Conservation (phyloP, 2,113 vertebrate species). For the Laticauda laticaudata region DNA sequence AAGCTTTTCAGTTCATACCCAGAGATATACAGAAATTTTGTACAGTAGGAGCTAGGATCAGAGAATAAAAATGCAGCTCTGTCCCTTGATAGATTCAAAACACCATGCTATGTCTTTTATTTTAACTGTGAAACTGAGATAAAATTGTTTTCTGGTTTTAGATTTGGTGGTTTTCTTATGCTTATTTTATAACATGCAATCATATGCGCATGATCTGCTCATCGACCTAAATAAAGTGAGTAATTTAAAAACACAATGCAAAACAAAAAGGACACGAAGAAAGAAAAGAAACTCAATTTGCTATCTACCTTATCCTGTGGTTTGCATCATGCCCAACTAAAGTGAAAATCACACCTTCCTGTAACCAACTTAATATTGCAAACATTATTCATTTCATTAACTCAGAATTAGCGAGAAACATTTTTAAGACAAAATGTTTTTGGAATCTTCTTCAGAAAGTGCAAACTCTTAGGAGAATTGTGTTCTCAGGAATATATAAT, state of each 20-base stretch:
- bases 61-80: background rate
- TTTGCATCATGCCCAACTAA: background rate
- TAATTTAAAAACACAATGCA: background rate
- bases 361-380: background rate
- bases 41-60: background rate
- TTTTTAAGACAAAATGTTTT: background rate
- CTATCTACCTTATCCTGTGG: no score
- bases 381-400: background rate
- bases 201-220: background rate
- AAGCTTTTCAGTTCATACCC: background rate
- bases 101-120: background rate
- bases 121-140: background rate
- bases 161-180: background rate
- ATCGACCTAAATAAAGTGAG: background rate
- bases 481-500: background rate
- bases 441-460: background rate
- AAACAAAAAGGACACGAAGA: background rate
- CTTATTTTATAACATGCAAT: background rate
- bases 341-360: background rate
- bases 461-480: background rate
- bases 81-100: background rate
- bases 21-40: background rate
- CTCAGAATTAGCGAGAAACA: background rate
- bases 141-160: background rate
- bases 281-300: background rate